Conservation (phyloP, 1,140 invertebrate genomes). For the Drosophila erecta region DNA sequence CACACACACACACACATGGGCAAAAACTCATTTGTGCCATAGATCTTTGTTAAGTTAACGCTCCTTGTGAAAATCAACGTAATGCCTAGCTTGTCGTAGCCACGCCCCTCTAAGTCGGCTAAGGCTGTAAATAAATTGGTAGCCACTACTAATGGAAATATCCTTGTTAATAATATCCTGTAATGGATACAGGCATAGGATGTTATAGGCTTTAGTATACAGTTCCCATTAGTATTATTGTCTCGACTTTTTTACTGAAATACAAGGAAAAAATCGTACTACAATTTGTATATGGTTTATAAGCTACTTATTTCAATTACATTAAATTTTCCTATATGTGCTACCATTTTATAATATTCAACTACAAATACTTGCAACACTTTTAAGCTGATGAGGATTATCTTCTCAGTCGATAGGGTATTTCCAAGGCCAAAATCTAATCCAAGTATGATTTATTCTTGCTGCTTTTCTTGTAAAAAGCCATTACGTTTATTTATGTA, state of each 20-base stretch:
- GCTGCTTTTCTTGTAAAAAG: conserved; percentile 57
- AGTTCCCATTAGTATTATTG: neutral
- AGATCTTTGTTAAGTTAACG: conserved; percentile 75
- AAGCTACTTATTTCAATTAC: too few species aligned
- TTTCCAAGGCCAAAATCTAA: neutral
- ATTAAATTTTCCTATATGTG: too few species aligned
- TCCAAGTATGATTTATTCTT: conserved; percentile 15
- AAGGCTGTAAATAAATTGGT: conserved; percentile 67
- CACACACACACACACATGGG: conserved; percentile 5
- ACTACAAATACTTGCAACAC: neutral
- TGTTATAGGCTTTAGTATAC: neutral
- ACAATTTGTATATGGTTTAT: too few species aligned
- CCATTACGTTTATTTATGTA: conserved; percentile 79
- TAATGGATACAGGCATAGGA: neutral
- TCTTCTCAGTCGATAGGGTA: conserved; percentile 4
- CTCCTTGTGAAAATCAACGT: conserved; percentile 74
- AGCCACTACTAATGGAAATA: conserved; percentile 32
- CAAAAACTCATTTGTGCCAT: conserved; percentile 25
- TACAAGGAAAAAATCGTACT: too few species aligned
- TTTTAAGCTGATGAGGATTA: neutral
- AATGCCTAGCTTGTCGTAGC: conserved; percentile 50
- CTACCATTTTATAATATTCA: neutral
- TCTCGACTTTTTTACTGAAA: too few species aligned
- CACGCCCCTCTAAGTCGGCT: conserved; percentile 34
- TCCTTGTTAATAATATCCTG: conserved; percentile 8